Base-by-base conservation (phyloP, 2,113 vertebrate genomes). In the Tricholaema leucomelas region DNA sequence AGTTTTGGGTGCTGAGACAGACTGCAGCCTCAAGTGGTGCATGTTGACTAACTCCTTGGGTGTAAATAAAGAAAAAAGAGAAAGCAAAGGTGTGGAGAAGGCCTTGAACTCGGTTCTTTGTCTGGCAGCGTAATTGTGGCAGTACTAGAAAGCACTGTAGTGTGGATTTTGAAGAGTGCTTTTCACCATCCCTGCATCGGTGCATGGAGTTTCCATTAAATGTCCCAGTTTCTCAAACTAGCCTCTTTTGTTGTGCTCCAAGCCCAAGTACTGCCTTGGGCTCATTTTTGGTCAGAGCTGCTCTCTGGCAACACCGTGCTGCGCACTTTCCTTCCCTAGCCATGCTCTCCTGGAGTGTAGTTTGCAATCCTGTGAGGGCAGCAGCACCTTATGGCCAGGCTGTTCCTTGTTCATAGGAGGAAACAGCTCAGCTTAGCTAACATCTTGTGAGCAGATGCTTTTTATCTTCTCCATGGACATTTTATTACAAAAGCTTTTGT, bases 121-220 rank as follows among this genome's bases (percentile, higher is more conserved):
- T 67, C 55, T 91, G 87, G 66, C 85, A 91, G 85, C 69, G 82
- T 89, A 36, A 30, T 69, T 73, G 74, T 79, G 81, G 88, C 58
- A 80, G 15, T 74, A 48, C 54, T 67, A 40, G 42, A 33, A 56
- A 63, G 54, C 20, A n/a, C 78, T 69, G 38, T 56, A 3, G 70
- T 81, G 84, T 69, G 71, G 40, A 36, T 84, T 72, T 79, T 44
- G 15, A 70, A 74, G 50, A 81, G 33, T 13, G 0, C 30, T 75
- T 0, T 52, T 84, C 60, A 54, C 58, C 46, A 18, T 65, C 16
- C 55, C 33, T 38, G 38, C 21, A 75, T 70, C 59, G 2, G 0
- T 10, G 24, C 52, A 5, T 6, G 33, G 64, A 56, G 21, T 90
- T 80, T 54, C 71, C 50, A 58, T 48, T 80, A 38, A 40, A 44